Evolutionary conservation across 2,113 vertebrate species (phyloP), one percentile per base, ranked within the genome.

Genomic region (Oreochromis tanganicae): DNA sequence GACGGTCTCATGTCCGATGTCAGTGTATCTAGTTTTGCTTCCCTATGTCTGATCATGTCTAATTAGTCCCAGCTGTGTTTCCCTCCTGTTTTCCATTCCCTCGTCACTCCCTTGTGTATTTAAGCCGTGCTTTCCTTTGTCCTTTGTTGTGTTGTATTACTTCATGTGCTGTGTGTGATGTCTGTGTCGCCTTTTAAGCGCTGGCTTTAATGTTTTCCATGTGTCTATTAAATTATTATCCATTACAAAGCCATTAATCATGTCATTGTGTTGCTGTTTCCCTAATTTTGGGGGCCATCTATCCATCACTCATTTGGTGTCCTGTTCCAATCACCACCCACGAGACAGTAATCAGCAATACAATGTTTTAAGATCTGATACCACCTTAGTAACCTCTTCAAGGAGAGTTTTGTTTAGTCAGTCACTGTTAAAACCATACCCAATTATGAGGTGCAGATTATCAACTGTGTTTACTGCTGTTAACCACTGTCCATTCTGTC

Each of bases 121-220:
- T 66, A 66, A n/a, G 61, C 61, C 2, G 0, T 63, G 59, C 59
- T 63, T 63, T 19, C 59, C 29, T 4, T 59, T 59, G 56, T 9
- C 8, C 5, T 61, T 0, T 0, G 9, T 12, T 7, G 9, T 7
- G 17, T 36, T 66, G 32, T 36, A 66, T 1, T 1, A 0, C 6
- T 0, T 4, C 4, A 1, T 66, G 17, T 4, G 2, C 6, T 12
- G 9, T 63, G 0, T 34, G 59, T 11, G 29, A 34, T 0, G 0
- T 0, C 16, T 6, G 9, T 63, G 16, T 0, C 0, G 9, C 29
- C 0, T 0, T 9, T 4, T 0, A 17, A 32, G 12, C 3, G 0
- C 24, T 78, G 24, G 24, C 5, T 1, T 32, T 8, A 5, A 12
- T 27, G 8, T 1, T 27, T 43, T 73, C 8, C 2, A 0, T 27